Conservation (phyloP, 1,140 invertebrate genomes). For the Ladona fulva region DNA sequence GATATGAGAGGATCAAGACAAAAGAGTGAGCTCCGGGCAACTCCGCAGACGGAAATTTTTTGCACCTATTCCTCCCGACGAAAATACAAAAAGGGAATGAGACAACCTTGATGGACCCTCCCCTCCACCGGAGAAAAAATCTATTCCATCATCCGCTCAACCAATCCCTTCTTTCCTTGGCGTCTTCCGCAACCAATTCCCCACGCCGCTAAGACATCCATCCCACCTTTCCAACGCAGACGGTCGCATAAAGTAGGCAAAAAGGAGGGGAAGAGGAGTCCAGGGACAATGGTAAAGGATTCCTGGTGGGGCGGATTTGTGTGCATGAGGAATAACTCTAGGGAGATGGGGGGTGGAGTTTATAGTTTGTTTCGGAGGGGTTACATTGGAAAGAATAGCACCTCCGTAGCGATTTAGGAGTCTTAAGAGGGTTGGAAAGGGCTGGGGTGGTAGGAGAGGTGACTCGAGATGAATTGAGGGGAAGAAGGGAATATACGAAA, state of each 20-base stretch:
- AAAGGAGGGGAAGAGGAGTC: neutral
- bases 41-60: neutral
- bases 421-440: neutral
- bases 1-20: neutral
- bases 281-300: neutral
- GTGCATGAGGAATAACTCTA: neutral
- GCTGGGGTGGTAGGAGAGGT: neutral
- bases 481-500: neutral
- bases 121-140: neutral
- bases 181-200: neutral
- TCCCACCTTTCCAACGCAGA: neutral
- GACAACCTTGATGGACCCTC: neutral
- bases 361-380: slow-evolving; percentile 8
- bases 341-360: neutral
- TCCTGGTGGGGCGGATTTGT: neutral
- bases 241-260: neutral
- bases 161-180: neutral
- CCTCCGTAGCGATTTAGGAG: neutral
- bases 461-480: neutral
- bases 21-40: neutral
- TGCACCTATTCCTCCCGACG: neutral
- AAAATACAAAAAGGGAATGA: neutral
- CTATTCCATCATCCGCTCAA: neutral
- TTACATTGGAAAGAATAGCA: neutral
- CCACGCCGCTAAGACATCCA: neutral